phyloP scores from a whole-genome alignment of 2,113 vertebrate species.

The Desmodus rotundus region DNA sequence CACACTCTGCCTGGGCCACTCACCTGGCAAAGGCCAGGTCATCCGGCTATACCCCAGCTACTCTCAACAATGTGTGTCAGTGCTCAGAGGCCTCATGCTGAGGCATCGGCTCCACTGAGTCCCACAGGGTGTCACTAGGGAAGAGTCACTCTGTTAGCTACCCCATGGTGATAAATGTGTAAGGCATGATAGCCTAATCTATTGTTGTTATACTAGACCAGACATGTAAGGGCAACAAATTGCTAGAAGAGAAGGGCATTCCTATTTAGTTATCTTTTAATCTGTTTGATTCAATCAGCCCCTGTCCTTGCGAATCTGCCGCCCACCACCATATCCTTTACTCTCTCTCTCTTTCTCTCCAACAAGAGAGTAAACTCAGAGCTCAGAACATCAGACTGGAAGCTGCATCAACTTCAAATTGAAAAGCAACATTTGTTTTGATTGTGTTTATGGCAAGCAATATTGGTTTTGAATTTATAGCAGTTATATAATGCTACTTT shows the following conservation, averaged over 20 bases:
- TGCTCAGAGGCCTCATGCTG: not conserved
- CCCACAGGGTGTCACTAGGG: fast-evolving
- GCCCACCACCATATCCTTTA: not conserved
- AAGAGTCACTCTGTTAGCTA: not conserved
- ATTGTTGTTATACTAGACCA: too few species aligned
- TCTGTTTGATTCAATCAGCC: not conserved
- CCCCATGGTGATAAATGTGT: fast-evolving
- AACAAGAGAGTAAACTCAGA: not conserved
- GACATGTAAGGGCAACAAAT: not conserved
- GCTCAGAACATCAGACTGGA: not conserved
- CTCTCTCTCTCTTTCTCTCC: not conserved
- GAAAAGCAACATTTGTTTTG: not conserved
- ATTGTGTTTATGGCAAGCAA: not conserved
- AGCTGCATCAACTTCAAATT: not conserved
- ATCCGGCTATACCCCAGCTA: not conserved
- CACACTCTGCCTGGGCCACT: not conserved
- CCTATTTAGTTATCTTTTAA: not conserved
- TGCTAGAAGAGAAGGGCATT: not conserved
- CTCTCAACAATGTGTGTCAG: not conserved
- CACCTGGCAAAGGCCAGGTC: not conserved
- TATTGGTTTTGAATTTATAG: not conserved
- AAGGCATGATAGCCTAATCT: fast-evolving
- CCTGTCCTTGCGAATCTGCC: not conserved
- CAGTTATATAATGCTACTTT: conserved; percentile 8
- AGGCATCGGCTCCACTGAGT: not conserved